phyloP scores from a whole-genome alignment of 30 jellyfish, hydroid and myxozoan genomes.

The Aurelia aurita complex sp. Pacific region DNA sequence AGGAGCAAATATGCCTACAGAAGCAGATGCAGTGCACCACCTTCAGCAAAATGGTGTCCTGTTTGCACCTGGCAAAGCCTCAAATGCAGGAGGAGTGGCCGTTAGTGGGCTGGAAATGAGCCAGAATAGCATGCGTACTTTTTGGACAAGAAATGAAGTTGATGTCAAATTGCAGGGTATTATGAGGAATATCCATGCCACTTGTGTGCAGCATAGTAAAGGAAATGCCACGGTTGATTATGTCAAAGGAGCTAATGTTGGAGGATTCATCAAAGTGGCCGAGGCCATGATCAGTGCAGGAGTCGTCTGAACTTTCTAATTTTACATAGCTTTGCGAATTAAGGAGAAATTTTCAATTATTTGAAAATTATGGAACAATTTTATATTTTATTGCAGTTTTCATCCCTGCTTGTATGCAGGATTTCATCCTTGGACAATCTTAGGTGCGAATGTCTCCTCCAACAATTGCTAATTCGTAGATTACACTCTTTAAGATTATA shows the following conservation, averaged over 20 bases:
- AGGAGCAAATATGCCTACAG: constrained; percentile 96
- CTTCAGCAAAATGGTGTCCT: constrained; percentile 60
- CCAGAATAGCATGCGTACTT: constrained; percentile 85
- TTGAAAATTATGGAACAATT: too few relatives aligned
- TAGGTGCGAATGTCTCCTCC: too few relatives aligned
- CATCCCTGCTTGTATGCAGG: too few relatives aligned
- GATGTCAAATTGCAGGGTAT: constrained; percentile 73
- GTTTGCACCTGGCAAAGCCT: constrained; percentile 95
- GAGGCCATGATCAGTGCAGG: constrained; percentile 90
- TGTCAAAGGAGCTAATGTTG: constrained; percentile 89
- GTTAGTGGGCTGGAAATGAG: constrained; percentile 97
- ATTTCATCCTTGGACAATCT: too few relatives aligned
- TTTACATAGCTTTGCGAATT: too few relatives aligned
- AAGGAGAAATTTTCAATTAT: too few relatives aligned
- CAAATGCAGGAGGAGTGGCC: constrained; percentile 97
- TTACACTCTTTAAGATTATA: too few relatives aligned
- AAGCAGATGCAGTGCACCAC: constrained; percentile 82
- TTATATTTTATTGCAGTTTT: too few relatives aligned
- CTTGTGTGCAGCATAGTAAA: constrained; percentile 69
- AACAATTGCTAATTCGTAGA: too few relatives aligned
- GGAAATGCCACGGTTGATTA: constrained; percentile 58
- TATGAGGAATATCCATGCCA: constrained; percentile 73
- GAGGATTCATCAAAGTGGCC: constrained; percentile 88
- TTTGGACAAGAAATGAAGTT: constrained; percentile 83
- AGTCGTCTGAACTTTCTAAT: constrained; percentile 33